Percentiles rank a stretch among this genome's conserved stretches.
phyloP scores from a whole-genome alignment of 2,888 invertebrate species.

The Nycteola revayana region DNA sequence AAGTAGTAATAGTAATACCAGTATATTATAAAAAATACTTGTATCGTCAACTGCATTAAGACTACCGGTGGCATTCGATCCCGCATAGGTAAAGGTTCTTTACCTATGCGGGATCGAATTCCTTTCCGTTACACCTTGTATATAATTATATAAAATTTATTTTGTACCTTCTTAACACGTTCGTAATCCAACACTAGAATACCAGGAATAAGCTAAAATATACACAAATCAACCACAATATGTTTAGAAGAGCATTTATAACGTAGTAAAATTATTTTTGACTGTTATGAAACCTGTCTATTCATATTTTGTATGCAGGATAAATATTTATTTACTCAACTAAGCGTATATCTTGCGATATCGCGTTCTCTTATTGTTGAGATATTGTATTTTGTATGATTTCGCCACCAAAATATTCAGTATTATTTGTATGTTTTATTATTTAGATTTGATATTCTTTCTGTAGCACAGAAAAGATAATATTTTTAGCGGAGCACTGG shows the following conservation, averaged over 20 bases:
- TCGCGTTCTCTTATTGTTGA: slow-evolving; percentile 14
- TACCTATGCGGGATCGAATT: too few relatives aligned
- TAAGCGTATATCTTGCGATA: slow-evolving; percentile 19
- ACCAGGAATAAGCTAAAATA: too few relatives aligned
- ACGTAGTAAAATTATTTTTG: slow-evolving; percentile 16
- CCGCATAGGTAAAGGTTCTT: too few relatives aligned
- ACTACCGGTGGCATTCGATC: too few relatives aligned
- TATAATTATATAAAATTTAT: too few relatives aligned
- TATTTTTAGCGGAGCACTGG: slow-evolving; percentile 18
- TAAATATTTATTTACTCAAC: slow-evolving; percentile 27
- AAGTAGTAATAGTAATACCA: too few relatives aligned
- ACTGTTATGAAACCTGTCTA: slow-evolving; percentile 1
- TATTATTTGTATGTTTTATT: slow-evolving; percentile 31
- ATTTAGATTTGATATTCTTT: slow-evolving; percentile 28
- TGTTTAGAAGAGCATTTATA: slow-evolving; percentile 5
- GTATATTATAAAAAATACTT: too few relatives aligned
- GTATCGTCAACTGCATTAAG: too few relatives aligned
- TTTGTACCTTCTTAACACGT: too few relatives aligned
- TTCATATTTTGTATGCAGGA: slow-evolving; percentile 10
- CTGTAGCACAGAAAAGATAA: slow-evolving; percentile 20
- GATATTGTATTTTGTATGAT: slow-evolving; percentile 18
- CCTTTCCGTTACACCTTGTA: too few relatives aligned
- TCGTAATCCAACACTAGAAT: too few relatives aligned
- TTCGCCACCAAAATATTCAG: slow-evolving; percentile 22
- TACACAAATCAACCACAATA: slow-evolving; percentile 2